Evolutionary conservation across 1,140 invertebrate genomes (phyloP).

Genomic region (Euglossa dilemma): DNA sequence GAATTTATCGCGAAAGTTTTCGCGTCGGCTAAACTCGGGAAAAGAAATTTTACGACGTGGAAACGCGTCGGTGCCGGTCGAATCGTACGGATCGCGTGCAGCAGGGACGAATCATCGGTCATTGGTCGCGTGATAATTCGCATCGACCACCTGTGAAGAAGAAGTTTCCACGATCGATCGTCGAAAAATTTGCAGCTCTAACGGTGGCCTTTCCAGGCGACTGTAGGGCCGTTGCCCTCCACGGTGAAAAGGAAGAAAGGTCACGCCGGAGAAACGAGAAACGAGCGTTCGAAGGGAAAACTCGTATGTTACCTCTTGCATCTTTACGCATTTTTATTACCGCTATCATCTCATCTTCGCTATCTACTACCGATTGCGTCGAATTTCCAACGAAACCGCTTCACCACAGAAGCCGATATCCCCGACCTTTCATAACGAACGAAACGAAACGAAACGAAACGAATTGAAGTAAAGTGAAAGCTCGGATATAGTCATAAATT

Average conservation of each 20-base stretch:
- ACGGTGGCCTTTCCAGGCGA: constrained; percentile 37
- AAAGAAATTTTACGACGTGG: neutral
- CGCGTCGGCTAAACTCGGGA: neutral
- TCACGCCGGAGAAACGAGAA: constrained; percentile 23
- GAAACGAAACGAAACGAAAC: too few relatives aligned
- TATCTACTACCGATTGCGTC: neutral
- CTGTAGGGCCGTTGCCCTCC: constrained; percentile 35
- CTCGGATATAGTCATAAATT: too few relatives aligned
- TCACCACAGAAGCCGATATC: neutral
- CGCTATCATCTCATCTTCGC: neutral
- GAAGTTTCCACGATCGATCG: constrained; percentile 66
- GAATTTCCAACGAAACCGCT: too few relatives aligned
- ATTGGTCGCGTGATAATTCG: constrained; percentile 63
- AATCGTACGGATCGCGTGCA: constrained; percentile 51
- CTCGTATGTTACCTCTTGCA: constrained; percentile 7
- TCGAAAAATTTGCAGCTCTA: constrained; percentile 59
- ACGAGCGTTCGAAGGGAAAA: constrained; percentile 19
- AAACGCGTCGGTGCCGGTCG: neutral
- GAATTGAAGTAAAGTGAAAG: too few relatives aligned
- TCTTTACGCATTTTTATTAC: neutral
- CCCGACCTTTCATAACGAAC: too few relatives aligned
- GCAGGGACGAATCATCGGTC: constrained; percentile 47
- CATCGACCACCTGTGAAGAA: constrained; percentile 59
- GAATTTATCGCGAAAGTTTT: neutral
- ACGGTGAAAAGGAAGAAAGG: constrained; percentile 33